These are phyloP conservation scores for Varanus komodoensis DNA, from an alignment of 2,113 vertebrate species.

Conservation along the genomic window DNA sequence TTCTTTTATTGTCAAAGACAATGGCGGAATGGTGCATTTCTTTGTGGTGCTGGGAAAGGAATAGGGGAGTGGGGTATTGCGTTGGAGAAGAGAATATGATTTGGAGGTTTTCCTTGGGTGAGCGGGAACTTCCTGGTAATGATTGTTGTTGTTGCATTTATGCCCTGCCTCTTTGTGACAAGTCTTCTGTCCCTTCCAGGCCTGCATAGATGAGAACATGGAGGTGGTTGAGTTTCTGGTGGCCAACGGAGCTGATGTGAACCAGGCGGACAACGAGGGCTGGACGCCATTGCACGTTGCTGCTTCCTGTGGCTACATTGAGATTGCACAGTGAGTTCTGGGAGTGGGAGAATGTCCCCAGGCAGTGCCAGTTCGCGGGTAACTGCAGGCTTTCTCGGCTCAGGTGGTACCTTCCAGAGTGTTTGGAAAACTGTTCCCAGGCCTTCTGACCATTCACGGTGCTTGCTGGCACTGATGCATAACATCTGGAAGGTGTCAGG, in stretches of 20 bases:
- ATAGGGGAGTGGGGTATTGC: neutral
- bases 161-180: too few species aligned
- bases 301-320: constrained; percentile 87
- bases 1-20: neutral
- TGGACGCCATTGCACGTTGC: constrained; percentile 93
- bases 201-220: constrained; percentile 91
- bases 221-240: constrained; percentile 90
- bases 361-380: neutral
- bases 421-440: too few species aligned
- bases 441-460: too few species aligned
- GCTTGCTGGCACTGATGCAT: too few species aligned
- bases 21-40: too few species aligned
- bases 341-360: neutral
- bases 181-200: constrained; percentile 65
- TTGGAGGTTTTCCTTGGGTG: neutral
- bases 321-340: constrained; percentile 86
- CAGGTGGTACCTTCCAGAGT: too few species aligned
- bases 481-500: too few species aligned
- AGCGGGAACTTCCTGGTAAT: neutral
- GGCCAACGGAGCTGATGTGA: constrained; percentile 83
- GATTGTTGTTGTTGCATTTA: too few species aligned
- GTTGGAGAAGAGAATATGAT: too few species aligned
- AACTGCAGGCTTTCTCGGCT: too few species aligned
- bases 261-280: constrained; percentile 92
- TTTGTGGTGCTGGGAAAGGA: neutral